Evolutionary conservation across 2,113 vertebrate species (phyloP), one percentile per base, ranked within the genome.

Genomic region (Sapayoa aenigma): DNA sequence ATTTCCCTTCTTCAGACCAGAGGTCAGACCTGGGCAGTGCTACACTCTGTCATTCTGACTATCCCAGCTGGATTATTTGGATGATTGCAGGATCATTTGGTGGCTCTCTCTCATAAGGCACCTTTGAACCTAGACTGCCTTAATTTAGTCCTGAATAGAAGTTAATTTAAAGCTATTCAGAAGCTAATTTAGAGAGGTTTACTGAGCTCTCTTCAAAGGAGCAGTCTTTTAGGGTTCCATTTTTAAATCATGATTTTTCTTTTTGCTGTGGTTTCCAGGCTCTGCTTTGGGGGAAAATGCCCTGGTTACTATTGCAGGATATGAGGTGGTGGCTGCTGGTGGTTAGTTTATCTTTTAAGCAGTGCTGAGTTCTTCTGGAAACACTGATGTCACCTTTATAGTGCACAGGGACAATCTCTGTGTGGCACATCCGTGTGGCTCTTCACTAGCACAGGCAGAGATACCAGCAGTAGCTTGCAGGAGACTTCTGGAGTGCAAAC

Each of bases 81-180:
- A 94, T 96, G 96, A 95, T 96, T 96, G 88, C 90, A 80, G 92
- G 79, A 96, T 90, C 92, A 95, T 96, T 96, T 96, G 90, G 79
- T 88, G 83, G 50, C 81, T 82, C 16, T 73, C 30, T 83, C 46
- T 95, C 81, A 85, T 85, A 93, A 95, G 33, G 46, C 78, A 91
- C 87, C 78, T 93, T 91, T 95, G 91, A 95, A 95, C 94, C 67
- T 55, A 85, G 78, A 47, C 87, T 91, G 83, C 84, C 94, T 95
- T 96, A 94, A 95, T 94, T 82, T 94, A 94, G 84, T 94, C 33
- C 67, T 93, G 93, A 96, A 94, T 83, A 71, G 91, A 85, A 95
- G 95, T 95, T 97, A 95, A 96, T 96, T 96, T 96, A 91, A 72
- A 95, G 90, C 94, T 85, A 80, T 93, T 95, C 90, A 91, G 93